phyloP scores from a whole-genome alignment of 1,140 invertebrate species.

The Halictus rubicundus region DNA sequence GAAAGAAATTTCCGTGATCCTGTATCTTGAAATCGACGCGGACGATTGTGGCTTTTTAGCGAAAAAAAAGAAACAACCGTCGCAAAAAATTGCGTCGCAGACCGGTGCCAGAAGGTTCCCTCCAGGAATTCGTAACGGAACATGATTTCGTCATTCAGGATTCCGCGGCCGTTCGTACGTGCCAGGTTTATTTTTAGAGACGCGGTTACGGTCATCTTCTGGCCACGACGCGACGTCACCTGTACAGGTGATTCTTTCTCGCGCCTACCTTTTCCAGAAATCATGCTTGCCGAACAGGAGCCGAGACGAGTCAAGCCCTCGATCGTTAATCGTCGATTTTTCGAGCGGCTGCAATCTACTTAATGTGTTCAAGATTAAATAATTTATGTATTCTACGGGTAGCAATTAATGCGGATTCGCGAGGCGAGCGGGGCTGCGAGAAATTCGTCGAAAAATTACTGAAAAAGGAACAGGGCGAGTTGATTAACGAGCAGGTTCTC shows the following conservation, averaged over 20 bases:
- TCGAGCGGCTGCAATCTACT: too few relatives aligned
- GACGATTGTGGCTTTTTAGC: not conserved
- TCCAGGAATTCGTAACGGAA: slow-evolving; percentile 62
- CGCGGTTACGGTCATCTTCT: slow-evolving; percentile 22
- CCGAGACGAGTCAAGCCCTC: not conserved
- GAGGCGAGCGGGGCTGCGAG: too few relatives aligned
- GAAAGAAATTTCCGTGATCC: not conserved
- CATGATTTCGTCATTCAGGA: slow-evolving; percentile 64
- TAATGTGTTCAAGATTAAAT: too few relatives aligned
- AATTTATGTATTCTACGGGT: too few relatives aligned
- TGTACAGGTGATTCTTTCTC: slow-evolving; percentile 10
- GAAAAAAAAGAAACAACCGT: slow-evolving; percentile 24
- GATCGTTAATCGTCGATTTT: not conserved
- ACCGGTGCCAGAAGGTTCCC: slow-evolving; percentile 43
- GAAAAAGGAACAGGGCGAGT: too few relatives aligned
- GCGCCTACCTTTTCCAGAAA: not conserved
- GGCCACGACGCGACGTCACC: not conserved
- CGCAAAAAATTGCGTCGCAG: slow-evolving; percentile 51
- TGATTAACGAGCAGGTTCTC: too few relatives aligned
- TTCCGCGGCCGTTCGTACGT: slow-evolving; percentile 48
- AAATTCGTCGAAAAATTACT: too few relatives aligned
- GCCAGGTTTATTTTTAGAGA: slow-evolving; percentile 57
- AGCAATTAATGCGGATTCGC: too few relatives aligned
- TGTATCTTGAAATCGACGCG: too few relatives aligned
- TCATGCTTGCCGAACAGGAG: not conserved